Evolutionary conservation across 35 echinoderm and acorn worm genomes (phyloP).

Genomic region (Anneissia japonica): DNA sequence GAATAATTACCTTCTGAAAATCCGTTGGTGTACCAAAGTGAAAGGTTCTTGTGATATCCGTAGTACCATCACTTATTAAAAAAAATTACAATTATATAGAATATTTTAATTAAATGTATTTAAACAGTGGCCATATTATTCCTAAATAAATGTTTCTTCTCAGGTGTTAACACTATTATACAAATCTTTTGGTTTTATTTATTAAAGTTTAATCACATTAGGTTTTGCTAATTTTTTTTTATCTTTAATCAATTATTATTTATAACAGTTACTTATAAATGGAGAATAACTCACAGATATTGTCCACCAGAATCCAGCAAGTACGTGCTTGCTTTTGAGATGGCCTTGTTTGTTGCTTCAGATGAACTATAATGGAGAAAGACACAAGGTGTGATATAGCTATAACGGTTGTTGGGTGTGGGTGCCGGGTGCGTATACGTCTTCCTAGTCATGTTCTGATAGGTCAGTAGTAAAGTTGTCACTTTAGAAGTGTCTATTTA

Average conservation of each 20-base stretch:
- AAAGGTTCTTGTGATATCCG: slow-evolving; percentile 81
- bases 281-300: slow-evolving; percentile 60
- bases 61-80: slow-evolving; percentile 64
- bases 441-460: too few relatives aligned
- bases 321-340: slow-evolving; percentile 68
- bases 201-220: too few relatives aligned
- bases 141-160: too few relatives aligned
- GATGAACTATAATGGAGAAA: slow-evolving; percentile 46
- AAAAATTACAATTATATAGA: slow-evolving; percentile 1
- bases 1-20: slow-evolving; percentile 69
- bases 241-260: too few relatives aligned
- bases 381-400: neutral
- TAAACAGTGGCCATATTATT: too few relatives aligned
- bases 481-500: too few relatives aligned
- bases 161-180: too few relatives aligned
- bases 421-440: too few relatives aligned
- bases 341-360: slow-evolving; percentile 48
- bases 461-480: too few relatives aligned
- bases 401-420: neutral
- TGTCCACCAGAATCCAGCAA: slow-evolving; percentile 85
- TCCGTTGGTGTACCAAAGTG: slow-evolving; percentile 67
- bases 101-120: neutral
- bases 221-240: neutral
- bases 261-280: neutral
- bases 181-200: too few relatives aligned